Conservation (phyloP, 1,140 invertebrate genomes). For the Conopomorpha cramerella region DNA sequence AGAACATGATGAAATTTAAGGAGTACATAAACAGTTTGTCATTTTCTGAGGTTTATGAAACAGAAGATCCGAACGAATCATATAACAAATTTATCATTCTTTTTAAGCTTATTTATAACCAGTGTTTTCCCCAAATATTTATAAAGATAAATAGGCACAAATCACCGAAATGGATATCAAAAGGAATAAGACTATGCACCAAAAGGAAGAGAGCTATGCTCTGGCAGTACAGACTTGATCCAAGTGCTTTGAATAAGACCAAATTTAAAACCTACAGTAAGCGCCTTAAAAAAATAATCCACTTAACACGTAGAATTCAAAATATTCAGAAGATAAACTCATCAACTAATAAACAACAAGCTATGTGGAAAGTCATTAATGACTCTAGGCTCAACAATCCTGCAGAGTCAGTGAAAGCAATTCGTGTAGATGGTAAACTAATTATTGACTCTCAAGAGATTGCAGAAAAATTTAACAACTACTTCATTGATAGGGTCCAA, state of each 20-base stretch:
- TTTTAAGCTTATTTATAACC: slow-evolving; percentile 4
- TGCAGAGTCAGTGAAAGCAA: background rate
- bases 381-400: background rate
- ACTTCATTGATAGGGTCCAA: background rate
- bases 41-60: slow-evolving; percentile 1
- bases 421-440: background rate
- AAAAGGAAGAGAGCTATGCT: background rate
- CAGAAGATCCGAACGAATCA: slow-evolving; percentile 2
- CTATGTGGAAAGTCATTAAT: slow-evolving; percentile 3
- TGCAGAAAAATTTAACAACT: slow-evolving; percentile 4
- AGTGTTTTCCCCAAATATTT: slow-evolving; percentile 1
- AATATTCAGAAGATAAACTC: slow-evolving; percentile 1
- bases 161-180: too few relatives aligned
- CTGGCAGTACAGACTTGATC: background rate
- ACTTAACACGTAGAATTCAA: background rate
- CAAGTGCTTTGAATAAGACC: background rate
- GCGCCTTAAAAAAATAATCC: too few relatives aligned
- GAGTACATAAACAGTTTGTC: too few relatives aligned
- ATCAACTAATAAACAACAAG: background rate
- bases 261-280: slow-evolving; percentile 1
- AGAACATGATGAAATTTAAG: slow-evolving; percentile 2
- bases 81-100: slow-evolving; percentile 1
- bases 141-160: slow-evolving; percentile 1
- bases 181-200: slow-evolving; percentile 1
- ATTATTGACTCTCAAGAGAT: background rate